Base-by-base conservation (phyloP, 2,888 invertebrate species). In the Caenorhabditis doughertyi region DNA sequence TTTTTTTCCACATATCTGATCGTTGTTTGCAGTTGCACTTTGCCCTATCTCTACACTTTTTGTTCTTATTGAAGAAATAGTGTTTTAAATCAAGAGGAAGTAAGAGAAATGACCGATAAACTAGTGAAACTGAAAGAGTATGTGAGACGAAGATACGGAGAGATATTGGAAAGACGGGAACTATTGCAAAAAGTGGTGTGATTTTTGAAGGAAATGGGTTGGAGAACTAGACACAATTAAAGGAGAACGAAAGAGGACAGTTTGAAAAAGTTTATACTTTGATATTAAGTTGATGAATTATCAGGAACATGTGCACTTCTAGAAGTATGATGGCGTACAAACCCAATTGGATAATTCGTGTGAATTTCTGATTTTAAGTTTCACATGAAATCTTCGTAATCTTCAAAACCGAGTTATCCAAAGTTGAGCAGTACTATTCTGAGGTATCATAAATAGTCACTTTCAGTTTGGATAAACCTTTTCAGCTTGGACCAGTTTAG, bases 171-270 rank as follows among this genome's bases (percentile, higher is more conserved):
- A 39, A 39, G 44, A 25, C 18, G n/a, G 16, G 23, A 49, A 77
- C 32, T 51, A 72, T 27, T 72, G 60, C 49, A 72, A 60, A 71
- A 60, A 51, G 53, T 77, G 77, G 77, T 58, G 77, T 77, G 77
- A 79, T 79, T 74, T 65, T 74, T 56, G 32, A 65, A 65, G 65
- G 23, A 56, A 74, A 65, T 44, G 1, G 29, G 21, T 53, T 21
- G 58, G 35, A 58, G 58, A 60, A 47, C 23, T 32, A 39, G 49
- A 49, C 35, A 65, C 2, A n/a, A 35, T 49, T 16, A 23, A 49
- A 42, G 25, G 39, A 27, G 49, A 49, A 32, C 32, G 71, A 39
- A 18, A 42, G 25, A 21, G 5, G 18, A 21, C 9, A 67, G 27
- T 23, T 13, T 13, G 23, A 56, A 58, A n/a, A 16, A 25, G 70